phyloP scores from a whole-genome alignment of 2,797 vertebrate genomes.

The Anomalospiza imberbis region DNA sequence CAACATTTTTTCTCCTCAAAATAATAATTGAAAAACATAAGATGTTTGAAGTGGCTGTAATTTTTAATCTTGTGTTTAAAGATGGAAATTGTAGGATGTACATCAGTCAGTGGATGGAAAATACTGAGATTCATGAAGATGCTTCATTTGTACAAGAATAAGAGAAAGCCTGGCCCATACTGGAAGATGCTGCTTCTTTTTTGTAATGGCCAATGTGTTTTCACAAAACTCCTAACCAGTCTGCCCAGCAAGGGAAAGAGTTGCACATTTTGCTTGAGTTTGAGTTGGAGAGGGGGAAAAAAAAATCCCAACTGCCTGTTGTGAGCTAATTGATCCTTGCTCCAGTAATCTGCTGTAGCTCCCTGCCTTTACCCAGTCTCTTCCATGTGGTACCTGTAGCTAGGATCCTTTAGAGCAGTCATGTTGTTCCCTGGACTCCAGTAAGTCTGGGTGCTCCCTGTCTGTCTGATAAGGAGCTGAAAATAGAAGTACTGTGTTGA shows the following conservation, averaged over 20 bases:
- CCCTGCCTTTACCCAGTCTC: rapidly evolving
- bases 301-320: not conserved
- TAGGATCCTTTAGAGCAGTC: not conserved
- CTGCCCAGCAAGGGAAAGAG: not conserved
- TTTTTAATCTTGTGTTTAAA: not conserved
- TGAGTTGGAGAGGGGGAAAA: rapidly evolving
- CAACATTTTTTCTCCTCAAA: not conserved
- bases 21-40: not conserved
- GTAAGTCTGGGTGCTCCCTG: too few species aligned
- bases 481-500: not conserved
- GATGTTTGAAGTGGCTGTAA: not conserved
- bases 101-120: not conserved
- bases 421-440: not conserved
- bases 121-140: not conserved
- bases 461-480: not conserved
- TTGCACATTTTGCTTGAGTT: not conserved
- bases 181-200: not conserved
- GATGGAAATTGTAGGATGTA: not conserved
- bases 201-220: not conserved
- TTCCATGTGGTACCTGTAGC: not conserved
- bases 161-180: not conserved
- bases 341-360: not conserved
- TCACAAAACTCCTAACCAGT: not conserved
- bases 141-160: not conserved
- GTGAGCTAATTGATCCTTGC: not conserved